Percentiles rank a stretch among this genome's conserved stretches.
These are phyloP conservation scores for Drosophila ficusphila DNA, from an alignment of 1,140 invertebrate genomes.

Conservation along the genomic window DNA sequence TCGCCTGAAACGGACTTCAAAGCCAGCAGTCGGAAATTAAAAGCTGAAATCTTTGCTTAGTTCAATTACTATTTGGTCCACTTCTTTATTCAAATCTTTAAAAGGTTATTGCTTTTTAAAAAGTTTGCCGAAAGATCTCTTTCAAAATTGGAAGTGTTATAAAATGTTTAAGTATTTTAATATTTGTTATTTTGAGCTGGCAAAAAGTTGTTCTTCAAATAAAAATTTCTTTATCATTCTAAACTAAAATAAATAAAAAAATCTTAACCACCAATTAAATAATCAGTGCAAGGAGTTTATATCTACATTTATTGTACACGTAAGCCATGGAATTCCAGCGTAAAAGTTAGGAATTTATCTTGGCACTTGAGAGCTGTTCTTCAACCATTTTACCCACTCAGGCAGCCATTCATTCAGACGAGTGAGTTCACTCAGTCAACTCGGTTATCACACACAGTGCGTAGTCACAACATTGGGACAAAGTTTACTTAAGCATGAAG, in stretches of 20 bases:
- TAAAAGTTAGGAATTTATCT: conserved; percentile 18
- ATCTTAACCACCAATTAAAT: too few species aligned
- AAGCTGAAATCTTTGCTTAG: conserved; percentile 1
- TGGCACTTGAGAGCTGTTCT: conserved; percentile 2
- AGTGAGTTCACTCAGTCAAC: conserved; percentile 43
- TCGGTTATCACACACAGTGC: conserved; percentile 36
- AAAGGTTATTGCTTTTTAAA: too few species aligned
- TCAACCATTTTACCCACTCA: background rate
- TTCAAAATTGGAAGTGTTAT: too few species aligned
- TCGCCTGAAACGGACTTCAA: conserved; percentile 16
- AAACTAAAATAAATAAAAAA: too few species aligned
- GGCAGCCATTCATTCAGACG: conserved; percentile 27
- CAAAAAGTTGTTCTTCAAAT: too few species aligned
- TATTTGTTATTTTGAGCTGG: too few species aligned
- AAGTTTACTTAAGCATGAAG: conserved; percentile 47
- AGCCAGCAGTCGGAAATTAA: conserved; percentile 24
- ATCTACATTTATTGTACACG: too few species aligned
- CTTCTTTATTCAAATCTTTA: too few species aligned
- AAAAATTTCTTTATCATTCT: too few species aligned
- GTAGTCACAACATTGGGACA: conserved; percentile 38
- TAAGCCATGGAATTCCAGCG: too few species aligned
- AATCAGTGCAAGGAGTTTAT: background rate
- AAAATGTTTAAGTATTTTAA: too few species aligned
- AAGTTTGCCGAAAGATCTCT: too few species aligned
- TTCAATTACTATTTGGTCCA: background rate